These are phyloP conservation scores for Clarias fuscus DNA, from an alignment of 2,797 vertebrate genomes.

Conservation along the genomic window DNA sequence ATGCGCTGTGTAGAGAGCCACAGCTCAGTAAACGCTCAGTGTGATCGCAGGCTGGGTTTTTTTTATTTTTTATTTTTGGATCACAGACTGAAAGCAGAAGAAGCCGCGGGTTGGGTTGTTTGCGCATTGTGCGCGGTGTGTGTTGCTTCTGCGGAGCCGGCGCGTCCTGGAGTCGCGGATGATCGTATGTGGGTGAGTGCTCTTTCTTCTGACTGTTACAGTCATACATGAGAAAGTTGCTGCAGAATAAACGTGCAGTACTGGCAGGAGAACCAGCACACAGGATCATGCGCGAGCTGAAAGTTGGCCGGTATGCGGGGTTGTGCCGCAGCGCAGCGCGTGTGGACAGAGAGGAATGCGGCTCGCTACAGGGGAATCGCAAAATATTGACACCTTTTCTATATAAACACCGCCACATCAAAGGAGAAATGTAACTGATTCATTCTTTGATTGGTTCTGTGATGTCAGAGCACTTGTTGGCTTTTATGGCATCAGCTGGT, in stretches of 20 bases:
- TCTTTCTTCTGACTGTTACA: conserved; percentile 1
- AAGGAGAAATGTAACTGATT: not conserved
- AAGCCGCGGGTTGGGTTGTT: not conserved
- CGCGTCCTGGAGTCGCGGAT: conserved; percentile 41
- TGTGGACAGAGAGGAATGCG: not conserved
- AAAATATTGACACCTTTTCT: not conserved
- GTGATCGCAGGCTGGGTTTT: not conserved
- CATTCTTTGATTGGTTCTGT: not conserved
- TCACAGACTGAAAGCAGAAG: not conserved
- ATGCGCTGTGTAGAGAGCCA: conserved; percentile 12
- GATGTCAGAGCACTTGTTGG: conserved; percentile 14
- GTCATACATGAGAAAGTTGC: conserved; percentile 57
- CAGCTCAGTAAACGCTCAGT: not conserved
- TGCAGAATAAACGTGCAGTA: not conserved
- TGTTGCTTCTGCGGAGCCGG: not conserved
- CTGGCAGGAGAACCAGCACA: not conserved
- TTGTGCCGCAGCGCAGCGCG: conserved; percentile 9
- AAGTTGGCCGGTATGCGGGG: conserved; percentile 11
- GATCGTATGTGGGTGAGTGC: conserved; percentile 63
- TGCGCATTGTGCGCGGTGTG: not conserved
- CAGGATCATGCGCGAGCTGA: not conserved
- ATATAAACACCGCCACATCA: not conserved
- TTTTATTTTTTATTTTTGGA: not conserved
- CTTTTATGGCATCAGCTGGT: not conserved
- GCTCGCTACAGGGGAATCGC: not conserved